Percentiles rank a stretch among this genome's conserved stretches.
Evolutionary conservation across 2,888 invertebrate genomes (phyloP).

Genomic region (Lumbricus terrestris): DNA sequence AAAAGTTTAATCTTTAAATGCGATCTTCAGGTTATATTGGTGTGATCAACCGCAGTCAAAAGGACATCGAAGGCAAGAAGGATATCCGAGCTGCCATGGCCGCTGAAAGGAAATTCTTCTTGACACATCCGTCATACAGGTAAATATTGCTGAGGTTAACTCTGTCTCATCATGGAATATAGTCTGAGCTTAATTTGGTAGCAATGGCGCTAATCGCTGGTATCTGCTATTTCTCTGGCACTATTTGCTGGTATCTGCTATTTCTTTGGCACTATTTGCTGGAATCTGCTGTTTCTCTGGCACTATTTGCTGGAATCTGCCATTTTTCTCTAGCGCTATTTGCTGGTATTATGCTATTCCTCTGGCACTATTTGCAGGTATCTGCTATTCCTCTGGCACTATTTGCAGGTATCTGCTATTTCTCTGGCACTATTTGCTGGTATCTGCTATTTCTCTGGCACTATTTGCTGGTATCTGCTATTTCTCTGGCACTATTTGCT

Average conservation of each 20-base stretch:
- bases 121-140: conserved; percentile 93
- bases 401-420: not conserved
- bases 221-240: not conserved
- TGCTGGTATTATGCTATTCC: no score
- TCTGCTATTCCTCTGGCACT: no score
- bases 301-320: no score
- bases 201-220: not conserved
- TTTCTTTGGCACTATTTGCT: not conserved
- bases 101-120: conserved; percentile 96
- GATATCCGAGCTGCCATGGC: conserved; percentile 92
- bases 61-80: conserved; percentile 96
- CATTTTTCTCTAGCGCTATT: no score
- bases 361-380: no score
- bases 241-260: not conserved
- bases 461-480: not conserved
- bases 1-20: not conserved
- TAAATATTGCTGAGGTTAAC: conserved; percentile 34
- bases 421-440: not conserved
- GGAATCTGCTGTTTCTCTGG: not conserved
- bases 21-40: conserved; percentile 83
- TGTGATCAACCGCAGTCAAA: conserved; percentile 97
- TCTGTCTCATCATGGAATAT: not conserved
- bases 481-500: not conserved
- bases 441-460: not conserved
- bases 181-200: not conserved